Evolutionary conservation across 2,888 invertebrate species (phyloP).

Genomic region (Pollenia angustigena): DNA sequence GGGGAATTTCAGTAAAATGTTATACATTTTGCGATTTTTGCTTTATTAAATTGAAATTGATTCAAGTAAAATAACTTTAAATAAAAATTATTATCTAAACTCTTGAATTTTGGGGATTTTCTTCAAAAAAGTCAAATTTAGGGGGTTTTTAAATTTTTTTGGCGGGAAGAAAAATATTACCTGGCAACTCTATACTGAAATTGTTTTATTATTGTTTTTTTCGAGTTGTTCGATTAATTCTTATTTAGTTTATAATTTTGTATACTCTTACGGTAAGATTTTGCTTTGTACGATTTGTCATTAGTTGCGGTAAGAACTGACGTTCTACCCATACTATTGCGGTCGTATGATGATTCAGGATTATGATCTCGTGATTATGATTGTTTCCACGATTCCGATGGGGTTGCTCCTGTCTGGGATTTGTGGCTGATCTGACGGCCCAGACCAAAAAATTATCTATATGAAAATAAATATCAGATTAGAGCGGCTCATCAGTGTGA

Average conservation of each 20-base stretch:
- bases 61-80: no score
- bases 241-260: constrained; percentile 74
- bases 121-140: no score
- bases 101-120: no score
- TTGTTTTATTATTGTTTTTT: neutral
- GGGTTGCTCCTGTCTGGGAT: constrained; percentile 83
- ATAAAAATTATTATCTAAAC: no score
- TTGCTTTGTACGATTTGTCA: constrained; percentile 76
- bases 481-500: no score
- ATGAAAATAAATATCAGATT: no score
- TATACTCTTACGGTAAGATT: neutral
- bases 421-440: constrained; percentile 83
- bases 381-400: constrained; percentile 81
- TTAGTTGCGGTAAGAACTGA: constrained; percentile 82
- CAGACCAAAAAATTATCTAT: constrained; percentile 74
- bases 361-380: constrained; percentile 82
- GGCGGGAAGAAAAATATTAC: no score
- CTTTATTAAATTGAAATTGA: no score
- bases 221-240: constrained; percentile 74
- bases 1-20: no score
- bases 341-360: constrained; percentile 81
- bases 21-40: no score
- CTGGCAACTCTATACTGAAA: no score
- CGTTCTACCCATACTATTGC: constrained; percentile 82
- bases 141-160: no score